Evolutionary conservation across 2,888 invertebrate species (phyloP).

Genomic region (Nymphalis c-album): DNA sequence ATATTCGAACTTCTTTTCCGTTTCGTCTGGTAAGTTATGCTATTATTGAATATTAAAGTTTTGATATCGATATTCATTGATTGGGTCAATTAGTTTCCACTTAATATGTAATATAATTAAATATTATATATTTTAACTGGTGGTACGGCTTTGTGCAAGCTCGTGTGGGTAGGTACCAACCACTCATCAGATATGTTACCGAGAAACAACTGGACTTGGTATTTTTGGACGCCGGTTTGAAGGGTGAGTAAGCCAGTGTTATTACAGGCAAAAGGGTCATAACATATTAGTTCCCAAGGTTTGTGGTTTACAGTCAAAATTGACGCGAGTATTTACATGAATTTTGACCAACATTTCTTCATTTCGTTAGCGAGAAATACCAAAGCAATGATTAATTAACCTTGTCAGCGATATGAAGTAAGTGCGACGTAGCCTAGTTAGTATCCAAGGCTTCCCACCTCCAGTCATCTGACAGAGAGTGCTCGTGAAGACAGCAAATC

Average conservation of each 20-base stretch:
- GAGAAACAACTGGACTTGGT: too few relatives aligned
- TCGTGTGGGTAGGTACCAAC: too few relatives aligned
- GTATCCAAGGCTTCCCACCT: constrained; percentile 25
- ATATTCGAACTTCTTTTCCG: constrained; percentile 88
- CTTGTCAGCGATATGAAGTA: constrained; percentile 25
- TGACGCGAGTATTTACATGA: not conserved
- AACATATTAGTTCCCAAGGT: too few relatives aligned
- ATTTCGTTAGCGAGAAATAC: constrained; percentile 26
- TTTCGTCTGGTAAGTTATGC: constrained; percentile 84
- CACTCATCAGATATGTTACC: too few relatives aligned
- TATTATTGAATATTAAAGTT: not conserved
- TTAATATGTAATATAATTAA: too few relatives aligned
- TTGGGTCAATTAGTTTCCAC: too few relatives aligned
- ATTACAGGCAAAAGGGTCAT: too few relatives aligned
- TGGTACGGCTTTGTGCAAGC: too few relatives aligned
- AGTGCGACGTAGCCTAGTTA: constrained; percentile 30
- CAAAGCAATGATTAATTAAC: constrained; percentile 28
- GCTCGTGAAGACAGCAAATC: constrained; percentile 1
- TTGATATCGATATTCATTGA: not conserved
- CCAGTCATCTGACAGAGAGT: constrained; percentile 8
- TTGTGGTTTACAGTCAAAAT: not conserved
- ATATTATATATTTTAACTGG: too few relatives aligned
- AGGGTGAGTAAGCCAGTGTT: too few relatives aligned
- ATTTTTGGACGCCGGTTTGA: too few relatives aligned
- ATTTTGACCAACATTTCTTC: constrained; percentile 18